Base-by-base conservation (phyloP, 1,140 invertebrate species). In the Drosophila repleta region DNA sequence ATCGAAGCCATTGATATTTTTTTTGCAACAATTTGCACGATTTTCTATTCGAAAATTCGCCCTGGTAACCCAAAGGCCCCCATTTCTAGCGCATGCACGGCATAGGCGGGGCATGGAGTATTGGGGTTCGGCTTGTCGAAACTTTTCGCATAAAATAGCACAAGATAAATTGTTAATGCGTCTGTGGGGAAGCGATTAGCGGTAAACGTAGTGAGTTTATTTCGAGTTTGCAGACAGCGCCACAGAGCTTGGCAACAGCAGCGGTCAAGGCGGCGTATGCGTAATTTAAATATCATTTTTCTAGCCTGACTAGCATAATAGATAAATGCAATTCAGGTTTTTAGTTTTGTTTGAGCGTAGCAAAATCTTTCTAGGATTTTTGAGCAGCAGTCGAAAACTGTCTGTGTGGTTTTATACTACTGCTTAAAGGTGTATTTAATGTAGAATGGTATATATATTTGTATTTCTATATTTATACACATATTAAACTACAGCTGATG, bases 101-200 rank as follows among this genome's bases (percentile, higher is more conserved):
- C 24, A 5, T 26, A 26, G 24, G 24, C 24, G 58, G 20, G 11
- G 6, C 17, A 49, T 43, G 21, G 49, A 37, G 10, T 18, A 57
- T 49, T 37, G 62, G 45, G 53, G 45, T 37, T 52, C 60, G 32
- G 70, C 45, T 63, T 35, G 53, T 52, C 61, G 48, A 78, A 88
- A 88, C 43, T 88, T 88, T 88, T 88, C 83, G 79, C 84, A 88
- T 88, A 88, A 88, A 88, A 88, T 83, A 88, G 79, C 72, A 81
- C 79, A 88, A 88, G 83, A 88, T 88, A 88, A 88, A 88, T 88
- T 88, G 83, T 88, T 88, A 88, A 88, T 88, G 83, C 73, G 83
- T 88, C 83, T 88, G 79, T 88, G 83, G 83, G 83, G 83, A 88
- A 79, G 83, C 83, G 83, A 88, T 88, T 88, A 88, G 83, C 76